Evolutionary conservation across 2,113 vertebrate species (phyloP), one percentile per base, ranked within the genome.

Genomic region (Dendropsophus ebraccatus): DNA sequence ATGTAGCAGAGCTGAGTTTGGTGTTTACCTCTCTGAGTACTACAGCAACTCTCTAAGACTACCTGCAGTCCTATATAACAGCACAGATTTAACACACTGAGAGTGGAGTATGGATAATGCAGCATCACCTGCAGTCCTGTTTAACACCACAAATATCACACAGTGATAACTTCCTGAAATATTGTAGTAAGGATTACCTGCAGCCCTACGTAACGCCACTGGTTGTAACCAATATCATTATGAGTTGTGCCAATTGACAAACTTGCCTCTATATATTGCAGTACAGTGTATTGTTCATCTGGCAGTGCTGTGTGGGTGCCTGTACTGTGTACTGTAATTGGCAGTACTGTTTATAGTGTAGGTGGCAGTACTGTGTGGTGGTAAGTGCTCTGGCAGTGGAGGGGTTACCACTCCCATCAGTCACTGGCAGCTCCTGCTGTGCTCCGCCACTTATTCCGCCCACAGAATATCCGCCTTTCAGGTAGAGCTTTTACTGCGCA

Each of bases 401-500:
- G 14, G 84, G 75, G 84, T 86, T 72, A 80, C 60, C 50, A 35
- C 75, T 70, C 47, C 75, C 60, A 79, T 85, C 84, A 85, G 28
- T 85, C 75, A 69, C 47, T 70, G 56, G 58, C 75, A 56, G 37
- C 62, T 50, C 84, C 84, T 9, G 35, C 75, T 86, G 77, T 35
- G 62, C 50, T 58, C 75, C 14, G 25, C 32, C 75, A 86, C 67
- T 81, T 86, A 86, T 81, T 81, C 37, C 84, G 37, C 84, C 84
- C 77, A 80, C 84, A 86, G 84, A 86, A 58, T 73, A 70, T 78
- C 83, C 47, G 75, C 75, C 75, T 85, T 81, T 60, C 84, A 86
- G 84, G 84, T 86, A 80, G 25, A 86, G 74, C 75, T 56, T 79
- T 74, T 85, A 79, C 84, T 85, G 84, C 65, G 41, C 84, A 86